phyloP scores from a whole-genome alignment of 2,113 vertebrate genomes.

The Osmerus mordax region DNA sequence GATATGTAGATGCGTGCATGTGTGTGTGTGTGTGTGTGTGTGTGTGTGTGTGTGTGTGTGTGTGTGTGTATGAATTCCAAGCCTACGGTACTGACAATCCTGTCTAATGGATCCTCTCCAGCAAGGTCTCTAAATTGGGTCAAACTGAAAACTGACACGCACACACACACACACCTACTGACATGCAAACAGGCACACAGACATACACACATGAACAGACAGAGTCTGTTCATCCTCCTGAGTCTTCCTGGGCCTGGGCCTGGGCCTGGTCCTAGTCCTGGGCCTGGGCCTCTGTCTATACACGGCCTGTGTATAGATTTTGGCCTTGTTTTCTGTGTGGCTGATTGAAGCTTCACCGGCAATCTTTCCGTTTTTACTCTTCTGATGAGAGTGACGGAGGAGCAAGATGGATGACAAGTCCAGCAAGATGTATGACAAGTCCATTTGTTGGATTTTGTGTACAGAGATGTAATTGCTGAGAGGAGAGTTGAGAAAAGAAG shows the following conservation, averaged over 20 bases:
- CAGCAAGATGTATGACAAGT: not conserved
- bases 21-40: constrained; percentile 4
- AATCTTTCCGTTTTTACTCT: constrained; percentile 61
- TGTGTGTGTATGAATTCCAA: constrained; percentile 14
- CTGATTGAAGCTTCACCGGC: constrained; percentile 58
- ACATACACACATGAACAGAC: constrained; percentile 44
- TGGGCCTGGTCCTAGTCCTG: too few relatives aligned
- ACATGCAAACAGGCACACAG: constrained; percentile 9
- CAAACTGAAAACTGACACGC: constrained; percentile 43
- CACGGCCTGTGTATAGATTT: too few relatives aligned
- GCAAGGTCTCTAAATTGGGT: constrained; percentile 56
- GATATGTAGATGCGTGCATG: constrained; percentile 6
- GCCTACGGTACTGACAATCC: constrained; percentile 53
- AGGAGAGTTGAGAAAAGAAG: not conserved
- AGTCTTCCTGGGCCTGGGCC: too few relatives aligned
- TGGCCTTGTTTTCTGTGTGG: not conserved
- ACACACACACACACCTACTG: constrained; percentile 9
- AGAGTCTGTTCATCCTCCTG: constrained; percentile 61
- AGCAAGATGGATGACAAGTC: not conserved
- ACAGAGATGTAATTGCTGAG: not conserved
- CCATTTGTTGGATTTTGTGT: too few relatives aligned
- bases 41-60: constrained; percentile 13
- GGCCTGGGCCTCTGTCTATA: too few relatives aligned
- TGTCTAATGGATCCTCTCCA: constrained; percentile 55
- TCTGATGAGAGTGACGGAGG: constrained; percentile 59